phyloP scores from a whole-genome alignment of 2,888 invertebrate genomes.

The Frankliniella intonsa region DNA sequence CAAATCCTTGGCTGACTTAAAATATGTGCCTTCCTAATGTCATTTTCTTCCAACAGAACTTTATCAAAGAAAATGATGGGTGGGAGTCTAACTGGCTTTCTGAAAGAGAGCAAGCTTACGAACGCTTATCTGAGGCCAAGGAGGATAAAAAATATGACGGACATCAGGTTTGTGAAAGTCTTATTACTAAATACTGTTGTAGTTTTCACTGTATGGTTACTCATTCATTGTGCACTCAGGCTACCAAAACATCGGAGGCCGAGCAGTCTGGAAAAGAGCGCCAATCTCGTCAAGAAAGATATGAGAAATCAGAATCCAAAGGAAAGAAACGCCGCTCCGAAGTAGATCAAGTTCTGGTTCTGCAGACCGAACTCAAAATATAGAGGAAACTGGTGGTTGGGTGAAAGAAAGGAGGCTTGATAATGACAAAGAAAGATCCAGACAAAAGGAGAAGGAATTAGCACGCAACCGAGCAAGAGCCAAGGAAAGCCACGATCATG shows the following conservation, averaged over 20 bases:
- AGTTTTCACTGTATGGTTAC: too few relatives aligned
- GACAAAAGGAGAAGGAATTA: background rate
- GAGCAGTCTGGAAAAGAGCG: background rate
- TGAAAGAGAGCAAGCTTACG: conserved; percentile 68
- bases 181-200: too few relatives aligned
- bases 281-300: conserved; percentile 27
- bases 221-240: too few relatives aligned
- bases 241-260: background rate
- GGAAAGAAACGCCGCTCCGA: conserved; percentile 47
- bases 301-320: conserved; percentile 20
- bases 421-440: conserved; percentile 28
- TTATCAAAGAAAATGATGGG: conserved; percentile 76
- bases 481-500: conserved; percentile 46
- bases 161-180: conserved; percentile 1
- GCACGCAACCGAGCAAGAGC: conserved; percentile 41
- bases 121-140: conserved; percentile 48
- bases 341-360: conserved; percentile 35
- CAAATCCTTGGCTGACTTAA: conserved; percentile 13
- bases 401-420: conserved; percentile 1
- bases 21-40: conserved; percentile 1
- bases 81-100: conserved; percentile 85
- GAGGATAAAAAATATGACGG: conserved; percentile 44
- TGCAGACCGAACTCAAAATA: conserved; percentile 33
- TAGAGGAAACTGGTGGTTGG: background rate
- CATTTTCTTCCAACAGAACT: conserved; percentile 55